A percentile compares a stretch with the other conserved stretches of the same genome.
Conservation (phyloP, 2,888 invertebrate genomes). For the Agapostemon virescens region DNA sequence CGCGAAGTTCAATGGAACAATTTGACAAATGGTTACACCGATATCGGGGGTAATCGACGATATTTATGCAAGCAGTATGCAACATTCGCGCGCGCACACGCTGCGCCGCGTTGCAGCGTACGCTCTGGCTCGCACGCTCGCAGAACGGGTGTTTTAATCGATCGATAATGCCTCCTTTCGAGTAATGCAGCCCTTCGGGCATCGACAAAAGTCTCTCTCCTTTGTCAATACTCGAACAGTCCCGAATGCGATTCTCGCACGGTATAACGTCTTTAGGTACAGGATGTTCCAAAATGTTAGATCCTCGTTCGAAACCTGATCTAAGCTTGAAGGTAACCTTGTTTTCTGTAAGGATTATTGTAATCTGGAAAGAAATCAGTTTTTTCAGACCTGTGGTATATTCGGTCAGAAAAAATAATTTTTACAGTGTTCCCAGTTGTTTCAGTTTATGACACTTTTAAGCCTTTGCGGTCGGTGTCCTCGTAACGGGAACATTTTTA, state of each 20-base stretch:
- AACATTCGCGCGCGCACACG: not conserved
- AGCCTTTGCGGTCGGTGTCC: too few relatives aligned
- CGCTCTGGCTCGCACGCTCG: not conserved
- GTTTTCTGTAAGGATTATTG: too few relatives aligned
- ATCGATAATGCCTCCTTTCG: slow-evolving; percentile 45
- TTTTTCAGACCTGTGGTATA: not conserved
- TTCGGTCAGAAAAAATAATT: not conserved
- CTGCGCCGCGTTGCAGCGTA: not conserved
- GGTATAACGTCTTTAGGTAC: not conserved
- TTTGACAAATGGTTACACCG: slow-evolving; percentile 37
- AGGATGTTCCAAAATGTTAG: not conserved
- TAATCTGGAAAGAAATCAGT: too few relatives aligned
- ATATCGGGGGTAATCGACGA: slow-evolving; percentile 44
- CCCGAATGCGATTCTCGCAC: slow-evolving; percentile 11
- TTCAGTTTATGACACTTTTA: not conserved
- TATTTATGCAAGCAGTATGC: slow-evolving; percentile 46
- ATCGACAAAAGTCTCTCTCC: slow-evolving; percentile 14
- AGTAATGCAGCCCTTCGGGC: slow-evolving; percentile 26
- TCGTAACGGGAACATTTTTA: too few relatives aligned
- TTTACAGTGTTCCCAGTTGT: too few relatives aligned
- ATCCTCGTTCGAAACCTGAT: not conserved
- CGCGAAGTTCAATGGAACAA: slow-evolving; percentile 19
- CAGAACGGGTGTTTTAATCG: slow-evolving; percentile 41
- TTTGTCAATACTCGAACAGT: slow-evolving; percentile 24
- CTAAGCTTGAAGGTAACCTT: not conserved